Base-by-base conservation (phyloP, 2,797 vertebrate species). In the Poeciliopsis turneri region DNA sequence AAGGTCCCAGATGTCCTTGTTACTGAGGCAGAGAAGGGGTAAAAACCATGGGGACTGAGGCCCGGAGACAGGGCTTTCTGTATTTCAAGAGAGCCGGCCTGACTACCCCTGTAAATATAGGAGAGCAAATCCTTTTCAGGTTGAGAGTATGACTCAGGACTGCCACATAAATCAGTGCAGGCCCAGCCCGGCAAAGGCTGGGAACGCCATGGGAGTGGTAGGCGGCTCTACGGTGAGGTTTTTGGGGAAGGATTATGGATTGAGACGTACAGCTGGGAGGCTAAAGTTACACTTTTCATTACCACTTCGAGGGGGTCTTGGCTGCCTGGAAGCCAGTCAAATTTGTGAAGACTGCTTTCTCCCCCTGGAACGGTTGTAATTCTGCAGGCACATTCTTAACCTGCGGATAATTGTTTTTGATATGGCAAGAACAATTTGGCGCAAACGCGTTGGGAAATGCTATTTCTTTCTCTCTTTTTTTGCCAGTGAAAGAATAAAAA, bases 251-350 rank as follows among this genome's bases (percentile, higher is more conserved):
- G 96, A 96, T 96, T 96, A 96, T 93, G 93, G 93, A 95, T 95
- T 95, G 95, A 95, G 95, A 95, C 92, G 79, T 96, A 96, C 94
- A 96, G 93, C 95, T 95, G 95, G 93, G 95, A 95, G 94, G 93
- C 94, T 95, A 94, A 96, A 96, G 94, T 96, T 96, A 95, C 94
- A 96, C 94, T 95, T 95, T 96, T 96, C 94, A 95, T 95, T 94
- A 93, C 87, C 91, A 94, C 94, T 95, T 95, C 92, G 90, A 95
- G 95, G 94, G 94, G 95, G 95, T 96, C 95, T 90, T 92, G 90
- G 93, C 91, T 93, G 94, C 89, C 90, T 94, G 89, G 92, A 95
- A 93, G 92, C 93, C 89, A 91, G 87, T 92, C 92, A 92, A 87
- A 93, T 94, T 93, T 93, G 92, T 91, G 89, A 90, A 92, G 87